Percentiles rank a stretch among this genome's conserved stretches.
Conservation (phyloP, 1,140 invertebrate species). For the Gonioctena quinquepunctata region DNA sequence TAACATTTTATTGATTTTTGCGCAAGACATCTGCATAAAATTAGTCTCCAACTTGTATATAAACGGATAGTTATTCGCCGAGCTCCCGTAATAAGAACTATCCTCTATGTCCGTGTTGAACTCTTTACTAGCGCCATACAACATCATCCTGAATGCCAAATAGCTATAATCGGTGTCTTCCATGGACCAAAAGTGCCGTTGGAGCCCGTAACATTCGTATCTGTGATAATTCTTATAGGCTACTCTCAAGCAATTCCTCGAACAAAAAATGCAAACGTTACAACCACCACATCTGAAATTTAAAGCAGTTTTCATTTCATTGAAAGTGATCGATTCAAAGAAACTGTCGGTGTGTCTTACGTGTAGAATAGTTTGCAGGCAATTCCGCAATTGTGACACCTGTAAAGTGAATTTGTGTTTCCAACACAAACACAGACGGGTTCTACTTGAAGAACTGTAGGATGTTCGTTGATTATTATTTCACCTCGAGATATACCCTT, state of each 20-base stretch:
- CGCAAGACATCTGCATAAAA: slow-evolving; percentile 12
- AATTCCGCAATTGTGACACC: slow-evolving; percentile 28
- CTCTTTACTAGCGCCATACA: slow-evolving; percentile 21
- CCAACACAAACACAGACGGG: slow-evolving; percentile 21
- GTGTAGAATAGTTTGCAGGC: slow-evolving; percentile 9
- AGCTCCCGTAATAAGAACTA: slow-evolving; percentile 3
- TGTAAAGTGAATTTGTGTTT: slow-evolving; percentile 1
- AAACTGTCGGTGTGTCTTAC: too few relatives aligned
- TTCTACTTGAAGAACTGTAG: slow-evolving; percentile 25
- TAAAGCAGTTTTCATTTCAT: too few relatives aligned
- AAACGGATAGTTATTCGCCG: slow-evolving; percentile 25
- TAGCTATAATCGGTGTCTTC: slow-evolving; percentile 27
- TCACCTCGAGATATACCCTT: slow-evolving; percentile 1
- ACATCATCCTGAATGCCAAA: slow-evolving; percentile 28
- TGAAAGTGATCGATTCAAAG: too few relatives aligned
- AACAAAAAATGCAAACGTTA: slow-evolving; percentile 27
- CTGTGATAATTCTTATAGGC: slow-evolving; percentile 19
- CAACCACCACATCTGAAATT: slow-evolving; percentile 28
- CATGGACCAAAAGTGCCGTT: slow-evolving; percentile 31
- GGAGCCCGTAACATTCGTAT: slow-evolving; percentile 31
- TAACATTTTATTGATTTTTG: slow-evolving; percentile 21
- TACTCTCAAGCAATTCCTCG: slow-evolving; percentile 1
- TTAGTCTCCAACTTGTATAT: slow-evolving; percentile 15
- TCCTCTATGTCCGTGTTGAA: neutral
- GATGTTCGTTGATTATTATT: slow-evolving; percentile 24